Percentiles rank a stretch among this genome's conserved stretches.
Conservation (phyloP, 2,797 vertebrate species). For the Galagoides demidoff region DNA sequence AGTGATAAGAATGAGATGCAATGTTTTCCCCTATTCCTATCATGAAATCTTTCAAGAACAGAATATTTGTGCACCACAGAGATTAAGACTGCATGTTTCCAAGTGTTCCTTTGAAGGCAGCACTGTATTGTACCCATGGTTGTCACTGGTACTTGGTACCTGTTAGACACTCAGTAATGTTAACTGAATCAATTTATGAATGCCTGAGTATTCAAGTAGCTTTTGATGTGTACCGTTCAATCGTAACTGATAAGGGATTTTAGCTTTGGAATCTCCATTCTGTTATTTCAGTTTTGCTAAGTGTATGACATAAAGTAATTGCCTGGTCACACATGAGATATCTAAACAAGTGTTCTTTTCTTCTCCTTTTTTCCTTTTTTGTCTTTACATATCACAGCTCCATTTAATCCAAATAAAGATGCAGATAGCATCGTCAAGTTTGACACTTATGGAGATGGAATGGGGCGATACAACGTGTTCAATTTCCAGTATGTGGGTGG, state of each 20-base stretch:
- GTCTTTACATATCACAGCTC: slow-evolving; percentile 88
- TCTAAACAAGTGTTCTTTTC: slow-evolving; percentile 67
- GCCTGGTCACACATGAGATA: neutral
- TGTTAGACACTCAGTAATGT: neutral
- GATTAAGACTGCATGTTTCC: neutral
- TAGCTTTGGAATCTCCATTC: neutral
- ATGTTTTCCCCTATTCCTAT: neutral
- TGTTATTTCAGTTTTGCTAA: slow-evolving; percentile 34
- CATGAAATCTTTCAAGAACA: slow-evolving; percentile 47
- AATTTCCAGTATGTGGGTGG: slow-evolving; percentile 93
- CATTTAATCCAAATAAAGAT: slow-evolving; percentile 92
- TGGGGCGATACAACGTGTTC: slow-evolving; percentile 98
- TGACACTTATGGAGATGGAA: slow-evolving; percentile 95
- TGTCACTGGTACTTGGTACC: neutral
- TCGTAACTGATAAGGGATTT: neutral
- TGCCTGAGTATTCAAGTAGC: neutral
- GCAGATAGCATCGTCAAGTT: slow-evolving; percentile 96
- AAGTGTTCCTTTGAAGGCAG: neutral
- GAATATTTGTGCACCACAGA: neutral
- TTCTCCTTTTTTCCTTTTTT: slow-evolving; percentile 39
- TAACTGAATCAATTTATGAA: slow-evolving; percentile 32
- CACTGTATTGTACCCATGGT: neutral
- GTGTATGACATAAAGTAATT: slow-evolving; percentile 5
- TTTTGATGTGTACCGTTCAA: slow-evolving; percentile 32
- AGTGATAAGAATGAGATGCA: neutral